Evolutionary conservation across 2,113 vertebrate genomes (phyloP).

Genomic region (Rousettus leschenaultii): DNA sequence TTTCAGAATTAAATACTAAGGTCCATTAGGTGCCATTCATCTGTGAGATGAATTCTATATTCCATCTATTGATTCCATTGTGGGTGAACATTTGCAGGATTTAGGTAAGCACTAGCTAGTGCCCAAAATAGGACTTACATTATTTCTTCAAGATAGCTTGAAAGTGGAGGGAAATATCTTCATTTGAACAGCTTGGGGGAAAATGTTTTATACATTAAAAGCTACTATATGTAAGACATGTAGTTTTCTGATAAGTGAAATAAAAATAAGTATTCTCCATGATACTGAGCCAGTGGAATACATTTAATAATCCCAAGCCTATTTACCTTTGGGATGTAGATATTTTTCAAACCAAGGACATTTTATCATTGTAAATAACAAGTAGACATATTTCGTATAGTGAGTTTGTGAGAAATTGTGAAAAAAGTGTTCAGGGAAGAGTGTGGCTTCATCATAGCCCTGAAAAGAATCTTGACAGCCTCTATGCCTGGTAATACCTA

Average conservation of each 20-base stretch:
- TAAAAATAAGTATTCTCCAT: conserved; percentile 56
- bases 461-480: not conserved
- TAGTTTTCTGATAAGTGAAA: conserved; percentile 39
- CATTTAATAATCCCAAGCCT: conserved; percentile 41
- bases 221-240: conserved; percentile 41
- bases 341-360: conserved; percentile 39
- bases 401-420: conserved; percentile 8
- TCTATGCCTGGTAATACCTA: not conserved
- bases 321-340: conserved; percentile 62
- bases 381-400: not conserved
- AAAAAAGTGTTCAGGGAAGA: not conserved
- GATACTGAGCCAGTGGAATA: conserved; percentile 48
- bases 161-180: conserved; percentile 60
- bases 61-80: conserved; percentile 49
- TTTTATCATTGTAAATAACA: conserved; percentile 42
- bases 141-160: conserved; percentile 32
- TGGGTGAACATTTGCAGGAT: conserved; percentile 26
- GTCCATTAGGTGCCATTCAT: conserved; percentile 50
- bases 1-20: conserved; percentile 55
- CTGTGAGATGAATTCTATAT: conserved; percentile 50
- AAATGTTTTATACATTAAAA: conserved; percentile 28
- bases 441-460: not conserved
- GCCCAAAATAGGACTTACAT: conserved; percentile 28
- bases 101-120: conserved; percentile 20
- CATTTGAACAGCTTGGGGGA: conserved; percentile 49